Percentiles rank a stretch among this genome's conserved stretches.
Conservation (phyloP, 2,797 vertebrate genomes). For the Rhabdophis nuchalis region DNA sequence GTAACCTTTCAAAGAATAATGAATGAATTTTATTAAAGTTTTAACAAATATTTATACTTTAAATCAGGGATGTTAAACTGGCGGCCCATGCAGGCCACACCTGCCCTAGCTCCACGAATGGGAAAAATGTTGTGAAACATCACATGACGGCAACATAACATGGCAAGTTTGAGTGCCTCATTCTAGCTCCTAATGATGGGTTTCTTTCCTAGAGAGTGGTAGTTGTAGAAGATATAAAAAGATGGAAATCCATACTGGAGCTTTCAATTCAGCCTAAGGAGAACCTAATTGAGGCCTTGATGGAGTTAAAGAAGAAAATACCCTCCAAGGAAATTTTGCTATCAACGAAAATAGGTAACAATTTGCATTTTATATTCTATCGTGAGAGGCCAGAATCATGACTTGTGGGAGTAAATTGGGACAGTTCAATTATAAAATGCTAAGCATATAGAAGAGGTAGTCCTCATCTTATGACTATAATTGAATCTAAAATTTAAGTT, state of each 20-base stretch:
- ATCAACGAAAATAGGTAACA: slow-evolving; percentile 89
- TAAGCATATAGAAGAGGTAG: neutral
- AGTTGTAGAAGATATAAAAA: slow-evolving; percentile 92
- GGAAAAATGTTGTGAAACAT: no score
- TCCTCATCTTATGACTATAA: neutral
- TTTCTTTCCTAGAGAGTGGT: slow-evolving; percentile 87
- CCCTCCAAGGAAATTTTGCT: slow-evolving; percentile 90
- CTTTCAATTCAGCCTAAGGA: slow-evolving; percentile 84
- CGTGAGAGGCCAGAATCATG: neutral
- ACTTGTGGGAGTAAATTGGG: neutral
- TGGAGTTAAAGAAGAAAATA: slow-evolving; percentile 90
- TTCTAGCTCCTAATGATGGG: slow-evolving; percentile 59
- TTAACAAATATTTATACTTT: neutral
- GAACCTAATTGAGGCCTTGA: slow-evolving; percentile 81
- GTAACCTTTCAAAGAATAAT: neutral
- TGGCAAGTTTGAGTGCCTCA: neutral
- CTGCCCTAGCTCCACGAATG: no score
- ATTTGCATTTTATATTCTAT: neutral
- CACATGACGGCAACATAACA: no score
- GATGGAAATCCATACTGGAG: slow-evolving; percentile 86
- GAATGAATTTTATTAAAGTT: neutral
- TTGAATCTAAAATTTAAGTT: neutral
- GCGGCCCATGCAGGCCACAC: no score
- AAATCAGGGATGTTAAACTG: neutral
- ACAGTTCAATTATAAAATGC: neutral